These are phyloP conservation scores for Anser cygnoides DNA, from an alignment of 2,113 vertebrate species.

Conservation along the genomic window DNA sequence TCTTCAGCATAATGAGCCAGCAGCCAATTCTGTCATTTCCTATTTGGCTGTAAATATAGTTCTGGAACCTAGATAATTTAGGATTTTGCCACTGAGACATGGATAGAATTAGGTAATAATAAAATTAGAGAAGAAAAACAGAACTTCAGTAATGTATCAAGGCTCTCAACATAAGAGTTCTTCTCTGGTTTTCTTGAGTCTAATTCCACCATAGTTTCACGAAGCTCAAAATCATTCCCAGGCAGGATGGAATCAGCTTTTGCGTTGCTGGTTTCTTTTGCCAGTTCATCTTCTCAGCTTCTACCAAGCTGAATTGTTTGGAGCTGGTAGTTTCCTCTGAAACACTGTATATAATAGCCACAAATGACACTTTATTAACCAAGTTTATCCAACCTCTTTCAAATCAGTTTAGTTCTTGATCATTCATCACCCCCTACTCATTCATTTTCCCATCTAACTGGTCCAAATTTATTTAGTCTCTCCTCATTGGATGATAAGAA, in stretches of 20 bases:
- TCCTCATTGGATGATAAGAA: background rate
- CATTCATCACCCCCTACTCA: background rate
- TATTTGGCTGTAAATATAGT: slow-evolving; percentile 54
- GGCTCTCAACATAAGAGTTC: background rate
- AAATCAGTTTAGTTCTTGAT: background rate
- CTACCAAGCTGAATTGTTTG: background rate
- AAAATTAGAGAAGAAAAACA: slow-evolving; percentile 53
- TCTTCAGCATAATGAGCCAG: slow-evolving; percentile 30
- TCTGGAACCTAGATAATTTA: slow-evolving; percentile 59
- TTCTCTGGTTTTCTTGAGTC: background rate
- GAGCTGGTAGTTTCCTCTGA: background rate
- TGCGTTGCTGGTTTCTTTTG: background rate
- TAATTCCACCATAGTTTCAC: background rate
- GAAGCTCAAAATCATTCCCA: slow-evolving; percentile 9
- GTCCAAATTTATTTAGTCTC: background rate
- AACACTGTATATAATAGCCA: background rate
- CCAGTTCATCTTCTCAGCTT: background rate
- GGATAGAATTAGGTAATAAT: slow-evolving; percentile 40
- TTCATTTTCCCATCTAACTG: background rate
- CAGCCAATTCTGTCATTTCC: slow-evolving; percentile 58
- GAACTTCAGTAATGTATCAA: background rate
- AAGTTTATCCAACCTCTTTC: background rate
- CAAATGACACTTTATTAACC: background rate
- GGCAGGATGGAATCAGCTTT: background rate
- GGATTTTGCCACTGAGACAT: slow-evolving; percentile 42